Evolutionary conservation across 2,888 invertebrate genomes (phyloP).

Genomic region (Dasypogon diadema): DNA sequence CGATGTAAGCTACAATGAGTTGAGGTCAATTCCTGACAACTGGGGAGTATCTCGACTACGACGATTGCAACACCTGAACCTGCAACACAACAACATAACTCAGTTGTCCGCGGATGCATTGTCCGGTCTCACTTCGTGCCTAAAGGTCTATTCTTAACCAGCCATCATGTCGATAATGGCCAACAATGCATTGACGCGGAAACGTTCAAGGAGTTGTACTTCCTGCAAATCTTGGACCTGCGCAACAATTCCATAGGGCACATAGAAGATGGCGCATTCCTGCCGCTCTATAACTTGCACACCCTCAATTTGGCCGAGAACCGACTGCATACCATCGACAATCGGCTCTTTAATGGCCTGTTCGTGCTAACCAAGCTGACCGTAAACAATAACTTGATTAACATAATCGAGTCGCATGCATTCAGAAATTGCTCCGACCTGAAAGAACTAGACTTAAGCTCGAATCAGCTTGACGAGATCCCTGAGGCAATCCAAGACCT

Average conservation of each 20-base stretch:
- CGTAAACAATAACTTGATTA: constrained; percentile 86
- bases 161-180: constrained; percentile 88
- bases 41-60: constrained; percentile 82
- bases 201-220: constrained; percentile 88
- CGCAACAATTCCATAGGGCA: constrained; percentile 90
- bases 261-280: constrained; percentile 88
- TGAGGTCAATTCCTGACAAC: constrained; percentile 78
- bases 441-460: constrained; percentile 89
- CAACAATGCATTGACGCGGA: constrained; percentile 85
- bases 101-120: constrained; percentile 84
- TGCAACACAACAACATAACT: constrained; percentile 86
- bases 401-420: constrained; percentile 81
- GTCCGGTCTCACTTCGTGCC: constrained; percentile 81
- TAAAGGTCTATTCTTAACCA: constrained; percentile 84
- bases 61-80: constrained; percentile 81
- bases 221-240: constrained; percentile 86
- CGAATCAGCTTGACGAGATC: constrained; percentile 84
- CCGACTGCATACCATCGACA: constrained; percentile 82
- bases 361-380: constrained; percentile 87
- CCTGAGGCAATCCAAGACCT: constrained; percentile 87
- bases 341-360: constrained; percentile 84
- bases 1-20: constrained; percentile 85
- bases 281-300: constrained; percentile 89
- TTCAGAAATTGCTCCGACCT: constrained; percentile 90
- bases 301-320: constrained; percentile 91